phyloP scores from a whole-genome alignment of 2,888 invertebrate genomes.

The Phaedon cochleariae region DNA sequence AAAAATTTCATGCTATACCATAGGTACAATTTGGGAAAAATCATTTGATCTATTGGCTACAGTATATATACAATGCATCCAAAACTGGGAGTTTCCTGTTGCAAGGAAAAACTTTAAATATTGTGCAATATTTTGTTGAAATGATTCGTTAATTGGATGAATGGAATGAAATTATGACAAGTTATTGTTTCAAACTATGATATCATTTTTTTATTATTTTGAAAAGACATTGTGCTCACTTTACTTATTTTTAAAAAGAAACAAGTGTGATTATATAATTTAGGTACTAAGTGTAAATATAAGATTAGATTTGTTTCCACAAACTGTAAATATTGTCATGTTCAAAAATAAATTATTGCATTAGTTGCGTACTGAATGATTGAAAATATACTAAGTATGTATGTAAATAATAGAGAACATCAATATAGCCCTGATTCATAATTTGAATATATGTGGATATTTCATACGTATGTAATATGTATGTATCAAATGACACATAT shows the following conservation, averaged over 20 bases:
- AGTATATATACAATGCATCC: no score
- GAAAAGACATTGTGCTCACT: slow-evolving; percentile 53
- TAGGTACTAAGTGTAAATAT: slow-evolving; percentile 56
- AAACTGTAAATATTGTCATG: slow-evolving; percentile 58
- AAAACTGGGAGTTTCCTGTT: no score
- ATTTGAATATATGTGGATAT: not conserved
- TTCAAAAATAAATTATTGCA: slow-evolving; percentile 53
- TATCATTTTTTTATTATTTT: slow-evolving; percentile 37
- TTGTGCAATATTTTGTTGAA: slow-evolving; percentile 46
- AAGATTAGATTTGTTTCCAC: slow-evolving; percentile 48
- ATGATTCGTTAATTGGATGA: slow-evolving; percentile 25
- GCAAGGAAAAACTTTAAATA: not conserved
- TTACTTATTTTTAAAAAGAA: slow-evolving; percentile 47
- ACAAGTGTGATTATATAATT: slow-evolving; percentile 59
- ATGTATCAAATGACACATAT: not conserved
- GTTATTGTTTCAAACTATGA: slow-evolving; percentile 18
- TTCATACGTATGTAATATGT: not conserved
- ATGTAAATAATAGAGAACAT: slow-evolving; percentile 45
- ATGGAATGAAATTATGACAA: no score
- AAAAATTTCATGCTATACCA: no score
- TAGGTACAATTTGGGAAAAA: no score
- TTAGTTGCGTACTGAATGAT: slow-evolving; percentile 54
- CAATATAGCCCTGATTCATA: slow-evolving; percentile 27
- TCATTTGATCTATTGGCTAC: no score
- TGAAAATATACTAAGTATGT: slow-evolving; percentile 40